Base-by-base conservation (phyloP, 1,140 invertebrate species). In the Leptoteleia sp. region DNA sequence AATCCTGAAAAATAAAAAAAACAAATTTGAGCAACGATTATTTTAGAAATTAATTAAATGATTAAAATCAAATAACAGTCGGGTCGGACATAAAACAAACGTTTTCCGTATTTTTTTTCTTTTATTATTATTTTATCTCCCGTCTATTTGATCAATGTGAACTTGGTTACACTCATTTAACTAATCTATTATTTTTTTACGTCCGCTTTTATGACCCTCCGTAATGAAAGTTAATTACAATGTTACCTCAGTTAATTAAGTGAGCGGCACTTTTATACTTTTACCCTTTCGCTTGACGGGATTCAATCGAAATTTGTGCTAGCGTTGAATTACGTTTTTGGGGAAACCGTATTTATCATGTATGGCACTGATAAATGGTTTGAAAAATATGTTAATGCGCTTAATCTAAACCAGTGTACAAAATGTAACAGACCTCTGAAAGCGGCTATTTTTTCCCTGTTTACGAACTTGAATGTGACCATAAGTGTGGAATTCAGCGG, bases 11-110 rank as follows among this genome's bases (percentile, higher is more conserved):
- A 25, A 25, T 25, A 3, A 25, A 29, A 29, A 4, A 29, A 29
- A 29, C 7, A 1, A 29, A 29, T 4, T 29, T 29, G 27, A 1
- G 27, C 38, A 40, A 40, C 19, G 16, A 40, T 62, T 27, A 38
- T 48, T 64, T 4, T 33, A 13, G 4, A 42, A 52, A 43, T 52
- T 52, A 65, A 50, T 65, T 52, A 65, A 65, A 65, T 52, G 47
- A 65, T 65, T 52, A 65, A 52, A 52, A 65, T 65, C 61, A 65
- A 31, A 65, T 52, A 52, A 52, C 22, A 50, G 27, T 52, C 33
- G 9, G 40, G 9, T 6, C 22, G n/a, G 27, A 19, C 57, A 13
- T 61, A 61, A 61, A 61, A 47, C 57, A 25, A 37, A 37, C 22
- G 12, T 11, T 47, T 17, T 25, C n/a, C n/a, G n/a, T n/a, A n/a